These are phyloP conservation scores for Dolichopus griseipennis DNA, from an alignment of 2,888 invertebrate species.

Conservation along the genomic window DNA sequence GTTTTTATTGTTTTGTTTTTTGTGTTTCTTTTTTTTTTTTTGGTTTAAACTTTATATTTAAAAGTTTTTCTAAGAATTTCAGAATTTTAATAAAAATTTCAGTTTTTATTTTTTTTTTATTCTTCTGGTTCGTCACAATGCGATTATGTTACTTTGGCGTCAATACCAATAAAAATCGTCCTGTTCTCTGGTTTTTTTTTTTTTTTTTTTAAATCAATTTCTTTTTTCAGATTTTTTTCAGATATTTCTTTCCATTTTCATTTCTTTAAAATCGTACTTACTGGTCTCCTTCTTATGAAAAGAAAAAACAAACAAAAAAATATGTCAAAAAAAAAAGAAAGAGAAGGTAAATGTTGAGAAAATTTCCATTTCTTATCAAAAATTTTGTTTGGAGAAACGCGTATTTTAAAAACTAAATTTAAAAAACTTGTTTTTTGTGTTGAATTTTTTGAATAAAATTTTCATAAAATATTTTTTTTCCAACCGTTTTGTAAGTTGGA, in stretches of 20 bases:
- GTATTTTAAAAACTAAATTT: conserved; percentile 6
- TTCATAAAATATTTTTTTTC: background rate
- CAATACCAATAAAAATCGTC: conserved; percentile 3
- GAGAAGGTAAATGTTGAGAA: no score
- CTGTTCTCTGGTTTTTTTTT: background rate
- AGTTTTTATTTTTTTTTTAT: no score
- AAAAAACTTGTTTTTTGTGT: background rate
- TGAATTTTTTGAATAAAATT: background rate
- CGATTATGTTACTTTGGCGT: conserved; percentile 8
- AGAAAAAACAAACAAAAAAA: background rate
- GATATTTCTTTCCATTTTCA: background rate
- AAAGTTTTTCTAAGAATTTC: background rate
- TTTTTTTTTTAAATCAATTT: background rate
- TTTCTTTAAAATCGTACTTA: background rate
- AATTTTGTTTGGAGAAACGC: background rate
- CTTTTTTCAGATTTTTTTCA: background rate
- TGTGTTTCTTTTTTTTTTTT: background rate
- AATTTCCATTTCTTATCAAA: no score
- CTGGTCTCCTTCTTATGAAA: background rate
- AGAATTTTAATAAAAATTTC: background rate
- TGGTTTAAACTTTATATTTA: background rate
- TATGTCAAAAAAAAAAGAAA: no score
- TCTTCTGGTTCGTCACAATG: background rate
- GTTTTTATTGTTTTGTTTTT: no score
- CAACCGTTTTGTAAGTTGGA: no score